Base-by-base conservation (phyloP, 1,140 invertebrate genomes). In the Leptoteleia sp. region DNA sequence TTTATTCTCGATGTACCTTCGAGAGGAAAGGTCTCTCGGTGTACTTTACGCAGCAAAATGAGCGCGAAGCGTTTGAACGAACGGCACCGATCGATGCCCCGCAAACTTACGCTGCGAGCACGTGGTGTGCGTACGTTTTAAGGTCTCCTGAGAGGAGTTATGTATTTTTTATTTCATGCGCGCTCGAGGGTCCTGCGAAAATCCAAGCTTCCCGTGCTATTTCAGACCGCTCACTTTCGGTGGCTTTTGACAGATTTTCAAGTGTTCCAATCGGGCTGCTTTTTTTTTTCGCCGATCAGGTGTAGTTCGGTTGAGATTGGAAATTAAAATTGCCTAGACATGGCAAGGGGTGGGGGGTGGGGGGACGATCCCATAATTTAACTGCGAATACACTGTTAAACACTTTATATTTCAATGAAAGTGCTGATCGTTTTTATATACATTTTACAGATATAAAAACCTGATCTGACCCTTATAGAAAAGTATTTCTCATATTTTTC, bases 41-140 rank as follows among this genome's bases (percentile, higher is more conserved):
- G 35, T 64, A 65, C 55, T 72, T 73, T 67, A 67, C 45, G 52
- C 45, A 72, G 75, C 70, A 76, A 78, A 76, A 59, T 77, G 65
- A 78, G 71, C 70, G 67, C 55, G 62, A 72, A 77, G 67, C 72
- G 55, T 68, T 73, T 64, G 79, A 78, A 70, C 64, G 76, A 48
- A 43, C 79, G 65, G 37, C 77, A 72, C 55, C 82, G 87, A 88
- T 88, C 87, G 87, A 87, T 89, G 85, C 79, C 79, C 80, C 65
- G 83, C 83, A 84, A 82, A 85, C 72, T 88, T 84, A 73, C 80
- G 80, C 80, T 76, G 57, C 72, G 82, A 85, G 77, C 84, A 82
- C 82, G 83, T 83, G 82, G 82, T 79, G 40, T 31, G 62, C 40
- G 67, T 82, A 73, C 54, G 37, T 27, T 55, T 65, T 62, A 57